Evolutionary conservation across 2,797 vertebrate species (phyloP).

Genomic region (Mastacembelus armatus): DNA sequence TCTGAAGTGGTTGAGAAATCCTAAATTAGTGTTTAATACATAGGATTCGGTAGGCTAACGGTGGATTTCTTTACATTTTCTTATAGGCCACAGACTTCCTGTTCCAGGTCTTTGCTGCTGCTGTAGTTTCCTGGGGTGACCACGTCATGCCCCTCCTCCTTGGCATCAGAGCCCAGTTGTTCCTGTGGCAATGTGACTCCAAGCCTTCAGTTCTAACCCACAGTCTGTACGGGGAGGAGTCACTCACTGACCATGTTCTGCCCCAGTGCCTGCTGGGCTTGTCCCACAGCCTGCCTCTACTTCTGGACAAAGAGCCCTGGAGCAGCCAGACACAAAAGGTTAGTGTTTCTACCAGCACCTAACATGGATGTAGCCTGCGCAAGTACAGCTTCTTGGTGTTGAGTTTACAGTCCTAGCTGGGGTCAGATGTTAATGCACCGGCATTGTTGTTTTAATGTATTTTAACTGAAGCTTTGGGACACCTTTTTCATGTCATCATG

Average conservation of each 20-base stretch:
- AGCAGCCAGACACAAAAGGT: slow-evolving; percentile 91
- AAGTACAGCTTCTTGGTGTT: neutral
- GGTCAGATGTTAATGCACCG: too few species aligned
- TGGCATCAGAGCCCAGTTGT: slow-evolving; percentile 88
- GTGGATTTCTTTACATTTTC: neutral
- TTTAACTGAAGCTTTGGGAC: too few species aligned
- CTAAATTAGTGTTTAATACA: too few species aligned
- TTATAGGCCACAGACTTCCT: slow-evolving; percentile 89
- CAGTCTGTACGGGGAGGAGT: slow-evolving; percentile 77
- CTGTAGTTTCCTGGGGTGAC: slow-evolving; percentile 92
- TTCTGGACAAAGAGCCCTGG: slow-evolving; percentile 94
- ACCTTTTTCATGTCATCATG: neutral
- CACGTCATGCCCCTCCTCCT: slow-evolving; percentile 88
- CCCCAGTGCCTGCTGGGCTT: slow-evolving; percentile 85
- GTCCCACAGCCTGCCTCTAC: slow-evolving; percentile 84
- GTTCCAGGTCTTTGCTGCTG: slow-evolving; percentile 87
- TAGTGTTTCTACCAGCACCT: neutral
- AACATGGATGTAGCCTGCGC: too few species aligned
- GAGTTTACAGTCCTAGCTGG: too few species aligned
- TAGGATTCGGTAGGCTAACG: neutral
- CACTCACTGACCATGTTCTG: slow-evolving; percentile 70
- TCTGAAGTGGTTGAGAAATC: too few species aligned
- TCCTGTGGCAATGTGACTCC: slow-evolving; percentile 78
- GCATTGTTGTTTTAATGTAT: too few species aligned
- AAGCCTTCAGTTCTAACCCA: slow-evolving; percentile 47